A percentile compares a stretch with the other conserved stretches of the same genome.
These are phyloP conservation scores for Atractosteus spatula DNA, from an alignment of 2,113 vertebrate genomes.

Conservation along the genomic window DNA sequence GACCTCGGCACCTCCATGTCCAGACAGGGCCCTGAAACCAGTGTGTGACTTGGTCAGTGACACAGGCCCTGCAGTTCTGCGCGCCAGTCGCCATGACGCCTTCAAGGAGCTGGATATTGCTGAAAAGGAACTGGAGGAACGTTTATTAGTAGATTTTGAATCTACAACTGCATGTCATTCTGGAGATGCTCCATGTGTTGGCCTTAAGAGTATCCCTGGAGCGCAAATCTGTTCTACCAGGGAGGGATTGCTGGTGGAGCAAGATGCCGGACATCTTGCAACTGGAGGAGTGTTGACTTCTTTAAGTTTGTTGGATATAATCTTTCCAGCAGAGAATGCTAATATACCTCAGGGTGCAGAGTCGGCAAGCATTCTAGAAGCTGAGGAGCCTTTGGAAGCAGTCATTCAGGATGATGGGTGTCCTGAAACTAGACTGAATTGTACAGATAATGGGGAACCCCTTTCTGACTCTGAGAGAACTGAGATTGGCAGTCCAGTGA, in stretches of 20 bases:
- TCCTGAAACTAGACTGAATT: slow-evolving; percentile 16
- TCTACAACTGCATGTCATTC: slow-evolving; percentile 45
- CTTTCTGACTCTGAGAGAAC: neutral
- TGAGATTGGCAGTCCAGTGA: neutral
- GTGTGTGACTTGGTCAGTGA: slow-evolving; percentile 89
- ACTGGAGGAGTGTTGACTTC: slow-evolving; percentile 36
- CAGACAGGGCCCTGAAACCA: slow-evolving; percentile 73
- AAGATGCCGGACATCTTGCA: slow-evolving; percentile 32
- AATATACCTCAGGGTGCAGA: slow-evolving; percentile 28
- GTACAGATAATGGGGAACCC: slow-evolving; percentile 1
- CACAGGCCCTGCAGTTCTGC: slow-evolving; percentile 68
- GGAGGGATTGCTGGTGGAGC: slow-evolving; percentile 22
- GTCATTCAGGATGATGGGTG: slow-evolving; percentile 24
- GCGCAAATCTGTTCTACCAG: slow-evolving; percentile 26
- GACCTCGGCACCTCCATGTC: slow-evolving; percentile 60
- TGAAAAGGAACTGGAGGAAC: slow-evolving; percentile 52
- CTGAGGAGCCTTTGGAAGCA: slow-evolving; percentile 23
- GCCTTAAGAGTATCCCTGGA: slow-evolving; percentile 6
- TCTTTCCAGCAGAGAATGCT: slow-evolving; percentile 54
- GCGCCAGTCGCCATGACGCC: slow-evolving; percentile 60
- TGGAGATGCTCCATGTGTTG: slow-evolving; percentile 27
- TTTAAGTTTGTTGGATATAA: slow-evolving; percentile 50
- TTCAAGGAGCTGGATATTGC: slow-evolving; percentile 58
- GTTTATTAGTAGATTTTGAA: slow-evolving; percentile 65
- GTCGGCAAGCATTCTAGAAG: neutral